Evolutionary conservation across 1,140 invertebrate species (phyloP), one percentile per base, ranked within the genome.

Genomic region (Brachystomella parvula): DNA sequence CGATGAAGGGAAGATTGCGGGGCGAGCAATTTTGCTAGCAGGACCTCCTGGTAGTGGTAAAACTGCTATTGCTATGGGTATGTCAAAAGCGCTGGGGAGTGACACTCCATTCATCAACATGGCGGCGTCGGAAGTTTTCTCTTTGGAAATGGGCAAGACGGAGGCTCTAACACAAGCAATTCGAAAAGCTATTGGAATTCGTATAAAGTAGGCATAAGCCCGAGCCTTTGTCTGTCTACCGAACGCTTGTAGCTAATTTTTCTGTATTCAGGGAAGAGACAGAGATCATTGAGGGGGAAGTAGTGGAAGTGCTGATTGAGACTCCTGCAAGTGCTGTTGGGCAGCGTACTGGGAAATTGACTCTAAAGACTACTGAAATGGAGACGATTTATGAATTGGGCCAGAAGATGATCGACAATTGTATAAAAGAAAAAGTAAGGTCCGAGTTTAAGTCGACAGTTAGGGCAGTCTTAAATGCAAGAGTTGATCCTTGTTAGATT

Each of bases 301-400:
- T 99, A 24, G 94, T 99, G 0, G 95, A 98, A 75, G 87, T 99
- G 39, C 91, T 96, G 80, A 90, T 99, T 57, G 96, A 99, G 75
- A 82, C 94, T 58, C 94, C 95, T 1, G 92, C 91, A 0, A 87
- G 89, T 3, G 91, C 92, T 1, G 87, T 89, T 1, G 95, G 94
- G 0, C 88, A 90, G 0, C 93, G 97, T 81, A 83, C 89, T 56
- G 88, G 95, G 1, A 95, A 98, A 76, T 79, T 99, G 1, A 98
- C 96, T 0, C 79, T 99, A 26, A 99, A 99, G 82, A 98, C 96
- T 1, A 98, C 95, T 0, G 96, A 99, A 78, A 99, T 99, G 96
- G 96, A 99, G 80, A 98, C 96, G 0, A 89, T 98, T 66, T 99
- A 98, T 78, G 96, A 99, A 78, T 83, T 99, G 74, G 96, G 96